Conservation (phyloP, 2,797 vertebrate genomes). For the Poeciliopsis infans region DNA sequence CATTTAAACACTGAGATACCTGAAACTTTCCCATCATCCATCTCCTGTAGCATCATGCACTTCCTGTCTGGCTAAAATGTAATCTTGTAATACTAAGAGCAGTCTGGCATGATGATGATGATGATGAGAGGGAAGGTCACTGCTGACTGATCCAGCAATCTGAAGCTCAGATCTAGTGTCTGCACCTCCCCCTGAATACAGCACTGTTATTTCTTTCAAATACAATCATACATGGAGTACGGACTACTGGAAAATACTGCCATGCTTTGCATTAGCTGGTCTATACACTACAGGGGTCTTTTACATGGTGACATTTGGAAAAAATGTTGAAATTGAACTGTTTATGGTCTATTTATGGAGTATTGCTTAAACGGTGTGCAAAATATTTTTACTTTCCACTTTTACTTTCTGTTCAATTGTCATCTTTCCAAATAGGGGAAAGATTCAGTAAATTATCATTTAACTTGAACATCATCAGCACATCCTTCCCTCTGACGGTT, state of each 20-base stretch:
- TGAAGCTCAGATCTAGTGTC: slow-evolving; percentile 52
- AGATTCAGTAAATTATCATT: background rate
- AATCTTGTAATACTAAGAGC: slow-evolving; percentile 23
- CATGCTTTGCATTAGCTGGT: slow-evolving; percentile 6
- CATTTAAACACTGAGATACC: slow-evolving; percentile 6
- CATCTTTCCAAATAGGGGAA: background rate
- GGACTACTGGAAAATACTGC: background rate
- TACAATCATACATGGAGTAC: background rate
- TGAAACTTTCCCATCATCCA: slow-evolving; percentile 15
- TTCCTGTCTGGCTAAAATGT: slow-evolving; percentile 25
- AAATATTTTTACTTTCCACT: background rate
- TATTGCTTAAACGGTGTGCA: background rate
- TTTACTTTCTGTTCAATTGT: background rate
- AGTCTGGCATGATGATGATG: slow-evolving; percentile 13
- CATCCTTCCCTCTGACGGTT: background rate
- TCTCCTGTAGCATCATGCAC: background rate
- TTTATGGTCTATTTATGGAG: background rate
- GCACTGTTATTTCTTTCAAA: slow-evolving; percentile 27
- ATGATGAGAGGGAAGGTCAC: slow-evolving; percentile 52
- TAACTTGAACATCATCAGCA: background rate
- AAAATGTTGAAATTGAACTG: background rate
- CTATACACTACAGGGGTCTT: background rate
- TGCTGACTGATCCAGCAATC: slow-evolving; percentile 58
- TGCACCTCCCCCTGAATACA: slow-evolving; percentile 37
- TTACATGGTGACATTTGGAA: background rate